Base-by-base conservation (phyloP, 2,113 vertebrate species). In the Xiphophorus couchianus region DNA sequence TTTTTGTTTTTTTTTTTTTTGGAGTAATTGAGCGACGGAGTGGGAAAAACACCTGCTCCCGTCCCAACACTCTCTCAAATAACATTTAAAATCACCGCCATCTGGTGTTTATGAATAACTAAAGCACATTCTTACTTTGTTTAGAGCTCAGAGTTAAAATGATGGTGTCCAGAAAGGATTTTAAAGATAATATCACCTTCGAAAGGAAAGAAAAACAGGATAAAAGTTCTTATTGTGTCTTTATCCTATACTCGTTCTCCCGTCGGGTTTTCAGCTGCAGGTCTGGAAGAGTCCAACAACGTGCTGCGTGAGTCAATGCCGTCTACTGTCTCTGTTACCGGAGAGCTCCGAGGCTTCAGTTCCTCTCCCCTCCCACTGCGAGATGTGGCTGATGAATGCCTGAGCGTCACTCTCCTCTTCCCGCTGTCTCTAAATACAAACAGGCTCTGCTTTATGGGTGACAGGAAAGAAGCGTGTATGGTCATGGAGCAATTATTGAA, bases 301-400 rank as follows among this genome's bases (percentile, higher is more conserved):
- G 80, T 60, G 75, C 74, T 31, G 81, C 28, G 80, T 76, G 70
- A 77, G 82, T 87, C 76, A 77, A 81, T 85, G 76, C 72, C 73
- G 81, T 89, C 81, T 66, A 64, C 81, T 76, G 85, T 85, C 85
- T 92, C 86, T 44, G 82, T 85, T 86, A 88, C 81, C 71, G 48
- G 66, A 83, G 85, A 86, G 87, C 84, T 85, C 67, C 63, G 74
- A 86, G 77, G 82, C 74, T 90, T 74, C 87, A 79, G 60, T 42
- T 83, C 78, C 81, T 88, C 84, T 84, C 88, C 81, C 89, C 80
- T 83, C 84, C 82, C 76, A 63, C 83, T n/a, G 83, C 61, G 80
- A 86, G 84, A 84, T 78, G 86, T 81, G 89, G 81, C 67, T 81
- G 86, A 90, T 92, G 88, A 83, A 73, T 83, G 73, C 60, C 69